Conservation (phyloP, 2,888 invertebrate genomes). For the Heliothis peltigera region DNA sequence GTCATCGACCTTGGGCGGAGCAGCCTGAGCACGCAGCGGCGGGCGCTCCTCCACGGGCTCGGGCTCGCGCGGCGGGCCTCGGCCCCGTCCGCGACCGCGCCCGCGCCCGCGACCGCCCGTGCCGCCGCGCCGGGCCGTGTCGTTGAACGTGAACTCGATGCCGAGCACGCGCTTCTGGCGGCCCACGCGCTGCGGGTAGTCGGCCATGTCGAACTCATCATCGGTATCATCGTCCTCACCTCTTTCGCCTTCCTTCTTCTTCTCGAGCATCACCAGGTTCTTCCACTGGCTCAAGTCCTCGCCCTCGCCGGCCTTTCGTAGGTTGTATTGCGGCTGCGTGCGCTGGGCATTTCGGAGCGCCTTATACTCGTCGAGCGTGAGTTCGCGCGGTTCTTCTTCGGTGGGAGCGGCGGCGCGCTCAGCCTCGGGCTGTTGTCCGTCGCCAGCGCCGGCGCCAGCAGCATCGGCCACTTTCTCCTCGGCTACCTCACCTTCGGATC, state of each 20-base stretch:
- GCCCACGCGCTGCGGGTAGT: slow-evolving; percentile 96
- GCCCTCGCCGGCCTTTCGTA: slow-evolving; percentile 98
- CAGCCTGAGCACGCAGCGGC: slow-evolving; percentile 72
- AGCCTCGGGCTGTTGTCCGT: slow-evolving; percentile 80
- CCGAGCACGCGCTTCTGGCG: slow-evolving; percentile 96
- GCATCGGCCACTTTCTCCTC: slow-evolving; percentile 89
- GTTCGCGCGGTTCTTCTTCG: slow-evolving; percentile 95
- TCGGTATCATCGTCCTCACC: slow-evolving; percentile 92
- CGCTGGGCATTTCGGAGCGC: slow-evolving; percentile 94
- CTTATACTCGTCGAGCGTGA: slow-evolving; percentile 98
- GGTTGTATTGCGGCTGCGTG: slow-evolving; percentile 96
- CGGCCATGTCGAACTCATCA: slow-evolving; percentile 93
- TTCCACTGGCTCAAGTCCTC: slow-evolving; percentile 98
- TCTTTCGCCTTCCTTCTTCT: slow-evolving; percentile 92
- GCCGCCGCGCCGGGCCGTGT: slow-evolving; percentile 93
- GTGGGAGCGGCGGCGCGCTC: slow-evolving; percentile 87
- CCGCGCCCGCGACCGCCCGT: slow-evolving; percentile 92
- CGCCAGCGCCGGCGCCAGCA: slow-evolving; percentile 79
- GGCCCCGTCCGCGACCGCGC: slow-evolving; percentile 87
- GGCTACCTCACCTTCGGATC: slow-evolving; percentile 85
- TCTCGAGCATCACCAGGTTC: slow-evolving; percentile 95
- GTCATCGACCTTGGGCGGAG: slow-evolving; percentile 97
- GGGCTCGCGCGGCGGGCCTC: slow-evolving; percentile 77
- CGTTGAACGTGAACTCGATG: slow-evolving; percentile 96
- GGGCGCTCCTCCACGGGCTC: slow-evolving; percentile 80